These are phyloP conservation scores for Eidolon helvum DNA, from an alignment of 2,113 vertebrate genomes.

Conservation along the genomic window DNA sequence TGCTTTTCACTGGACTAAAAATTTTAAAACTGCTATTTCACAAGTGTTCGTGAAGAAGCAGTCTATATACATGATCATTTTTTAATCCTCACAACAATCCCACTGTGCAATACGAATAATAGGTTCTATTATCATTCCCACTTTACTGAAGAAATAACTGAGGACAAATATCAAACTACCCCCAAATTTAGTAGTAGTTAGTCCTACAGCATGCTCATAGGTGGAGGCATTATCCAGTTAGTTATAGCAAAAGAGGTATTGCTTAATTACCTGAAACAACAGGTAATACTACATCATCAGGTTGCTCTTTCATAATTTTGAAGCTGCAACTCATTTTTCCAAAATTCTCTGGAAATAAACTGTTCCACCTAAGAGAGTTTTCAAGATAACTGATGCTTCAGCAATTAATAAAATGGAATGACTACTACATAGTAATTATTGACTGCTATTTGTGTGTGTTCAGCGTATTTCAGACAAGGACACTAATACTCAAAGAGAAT, in stretches of 20 bases:
- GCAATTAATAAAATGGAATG: neutral
- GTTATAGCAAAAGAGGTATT: neutral
- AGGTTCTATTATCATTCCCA: neutral
- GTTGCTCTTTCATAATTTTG: neutral
- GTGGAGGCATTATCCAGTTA: neutral
- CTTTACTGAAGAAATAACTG: neutral
- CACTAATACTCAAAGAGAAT: neutral
- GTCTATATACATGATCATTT: neutral
- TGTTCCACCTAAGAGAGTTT: neutral
- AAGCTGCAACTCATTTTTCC: neutral
- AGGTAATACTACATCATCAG: neutral
- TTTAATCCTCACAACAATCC: neutral
- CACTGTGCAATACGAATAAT: no score
- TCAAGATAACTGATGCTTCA: neutral
- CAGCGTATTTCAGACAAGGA: neutral
- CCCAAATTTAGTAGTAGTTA: neutral
- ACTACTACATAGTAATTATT: neutral
- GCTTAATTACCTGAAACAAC: neutral
- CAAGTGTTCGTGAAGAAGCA: neutral
- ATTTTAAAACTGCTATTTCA: neutral
- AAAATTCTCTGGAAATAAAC: neutral
- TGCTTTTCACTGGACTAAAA: conserved; percentile 19
- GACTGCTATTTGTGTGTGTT: neutral
- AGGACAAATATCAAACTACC: neutral
- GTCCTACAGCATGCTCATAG: neutral